Evolutionary conservation across 37 sponge, comb jelly and placozoan species (phyloP).

Genomic region (Oopsacas minuta): DNA sequence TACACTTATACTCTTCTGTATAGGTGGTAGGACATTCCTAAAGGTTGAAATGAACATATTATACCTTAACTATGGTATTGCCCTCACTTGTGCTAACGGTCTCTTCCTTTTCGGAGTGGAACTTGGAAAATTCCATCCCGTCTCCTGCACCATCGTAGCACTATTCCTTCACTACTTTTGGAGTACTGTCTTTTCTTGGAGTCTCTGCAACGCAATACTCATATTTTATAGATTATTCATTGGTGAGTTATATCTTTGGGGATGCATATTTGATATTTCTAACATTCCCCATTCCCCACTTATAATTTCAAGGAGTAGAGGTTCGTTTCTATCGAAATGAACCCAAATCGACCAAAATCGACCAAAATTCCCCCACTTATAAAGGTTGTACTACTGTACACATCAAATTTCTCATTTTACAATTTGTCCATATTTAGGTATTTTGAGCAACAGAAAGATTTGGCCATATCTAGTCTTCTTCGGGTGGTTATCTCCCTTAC

Average conservation of each 20-base stretch:
- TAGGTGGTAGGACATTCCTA: neutral
- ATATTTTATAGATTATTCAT: constrained; percentile 5
- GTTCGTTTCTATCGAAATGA: no score
- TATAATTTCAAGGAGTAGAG: no score
- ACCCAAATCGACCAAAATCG: no score
- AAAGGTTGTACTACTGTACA: no score
- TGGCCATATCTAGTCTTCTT: neutral
- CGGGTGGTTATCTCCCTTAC: neutral
- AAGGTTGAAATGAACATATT: constrained; percentile 3
- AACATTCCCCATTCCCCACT: no score
- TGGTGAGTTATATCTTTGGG: neutral
- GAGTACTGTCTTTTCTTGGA: neutral
- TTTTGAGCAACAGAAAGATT: constrained; percentile 16
- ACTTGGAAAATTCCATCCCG: neutral
- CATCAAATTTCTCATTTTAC: no score
- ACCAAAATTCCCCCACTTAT: no score
- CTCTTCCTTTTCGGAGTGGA: neutral
- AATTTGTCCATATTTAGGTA: neutral
- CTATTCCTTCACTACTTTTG: neutral
- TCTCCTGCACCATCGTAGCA: neutral
- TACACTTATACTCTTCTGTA: neutral
- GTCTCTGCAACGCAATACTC: constrained; percentile 3
- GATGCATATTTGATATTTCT: no score
- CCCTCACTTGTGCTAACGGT: neutral
- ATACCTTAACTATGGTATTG: constrained; percentile 11